These are phyloP conservation scores for Okamejei kenojei DNA, from an alignment of 2,797 vertebrate genomes.

Conservation along the genomic window DNA sequence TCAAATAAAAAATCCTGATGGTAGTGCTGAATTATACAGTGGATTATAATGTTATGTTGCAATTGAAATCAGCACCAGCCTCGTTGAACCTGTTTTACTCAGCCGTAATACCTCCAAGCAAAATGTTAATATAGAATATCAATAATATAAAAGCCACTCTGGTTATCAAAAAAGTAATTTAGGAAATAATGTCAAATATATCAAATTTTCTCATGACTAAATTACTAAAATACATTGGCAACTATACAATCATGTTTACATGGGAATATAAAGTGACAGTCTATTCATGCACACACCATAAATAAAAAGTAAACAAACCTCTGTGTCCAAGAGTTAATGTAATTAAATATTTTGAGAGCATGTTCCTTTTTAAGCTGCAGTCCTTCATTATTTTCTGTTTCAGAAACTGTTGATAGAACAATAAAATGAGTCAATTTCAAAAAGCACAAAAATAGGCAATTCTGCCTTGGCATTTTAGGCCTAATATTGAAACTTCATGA, in stretches of 20 bases:
- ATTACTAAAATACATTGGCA: too few species aligned
- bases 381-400: slow-evolving; percentile 87
- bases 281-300: slow-evolving; percentile 41
- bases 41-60: background rate
- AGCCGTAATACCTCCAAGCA: background rate
- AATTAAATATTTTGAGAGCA: slow-evolving; percentile 94
- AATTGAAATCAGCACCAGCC: background rate
- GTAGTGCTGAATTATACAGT: background rate
- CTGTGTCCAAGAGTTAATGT: slow-evolving; percentile 98
- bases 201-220: background rate
- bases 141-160: background rate
- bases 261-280: slow-evolving; percentile 38
- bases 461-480: background rate
- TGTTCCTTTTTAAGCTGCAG: slow-evolving; percentile 97
- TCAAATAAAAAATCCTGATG: background rate
- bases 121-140: background rate
- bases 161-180: background rate
- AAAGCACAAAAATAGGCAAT: background rate
- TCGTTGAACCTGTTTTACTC: background rate
- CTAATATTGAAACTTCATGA: background rate
- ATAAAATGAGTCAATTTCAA: background rate
- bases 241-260: background rate
- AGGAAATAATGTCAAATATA: background rate
- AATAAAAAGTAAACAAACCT: slow-evolving; percentile 63
- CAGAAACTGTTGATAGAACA: slow-evolving; percentile 72